phyloP scores from a whole-genome alignment of 2,113 vertebrate species.

The Steatornis caripensis region DNA sequence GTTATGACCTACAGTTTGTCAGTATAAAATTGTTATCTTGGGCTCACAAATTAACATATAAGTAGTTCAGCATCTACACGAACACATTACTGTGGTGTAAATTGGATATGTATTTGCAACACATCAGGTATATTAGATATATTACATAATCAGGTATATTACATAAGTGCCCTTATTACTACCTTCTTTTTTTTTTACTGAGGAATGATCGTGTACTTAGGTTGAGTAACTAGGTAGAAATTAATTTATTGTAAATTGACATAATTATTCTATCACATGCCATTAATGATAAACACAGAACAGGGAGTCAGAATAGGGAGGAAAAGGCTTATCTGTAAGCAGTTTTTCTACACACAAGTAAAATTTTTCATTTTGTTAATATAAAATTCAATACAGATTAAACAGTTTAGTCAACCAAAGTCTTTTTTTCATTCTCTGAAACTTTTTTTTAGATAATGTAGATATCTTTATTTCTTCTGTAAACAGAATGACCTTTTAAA shows the following conservation, averaged over 20 bases:
- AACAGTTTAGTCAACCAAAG: not conserved
- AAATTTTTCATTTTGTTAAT: not conserved
- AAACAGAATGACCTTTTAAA: not conserved
- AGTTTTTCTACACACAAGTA: not conserved
- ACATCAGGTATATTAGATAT: not conserved
- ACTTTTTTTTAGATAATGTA: not conserved
- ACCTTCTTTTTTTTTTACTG: not conserved
- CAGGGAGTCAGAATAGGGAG: not conserved
- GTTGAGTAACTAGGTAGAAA: not conserved
- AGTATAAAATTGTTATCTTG: not conserved
- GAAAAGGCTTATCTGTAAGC: not conserved
- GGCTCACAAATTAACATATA: not conserved
- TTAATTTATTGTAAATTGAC: not conserved
- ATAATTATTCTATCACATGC: not conserved
- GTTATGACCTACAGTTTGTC: not conserved
- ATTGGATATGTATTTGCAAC: not conserved
- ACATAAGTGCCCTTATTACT: not conserved
- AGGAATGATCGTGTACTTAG: not conserved
- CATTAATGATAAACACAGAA: not conserved
- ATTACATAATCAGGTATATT: not conserved
- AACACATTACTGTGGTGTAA: not conserved
- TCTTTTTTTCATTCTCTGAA: not conserved
- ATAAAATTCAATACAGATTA: not conserved
- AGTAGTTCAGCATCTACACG: not conserved
- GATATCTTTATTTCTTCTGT: not conserved